Base-by-base conservation (phyloP, 2,797 vertebrate species). In the Molossus alvarezi region DNA sequence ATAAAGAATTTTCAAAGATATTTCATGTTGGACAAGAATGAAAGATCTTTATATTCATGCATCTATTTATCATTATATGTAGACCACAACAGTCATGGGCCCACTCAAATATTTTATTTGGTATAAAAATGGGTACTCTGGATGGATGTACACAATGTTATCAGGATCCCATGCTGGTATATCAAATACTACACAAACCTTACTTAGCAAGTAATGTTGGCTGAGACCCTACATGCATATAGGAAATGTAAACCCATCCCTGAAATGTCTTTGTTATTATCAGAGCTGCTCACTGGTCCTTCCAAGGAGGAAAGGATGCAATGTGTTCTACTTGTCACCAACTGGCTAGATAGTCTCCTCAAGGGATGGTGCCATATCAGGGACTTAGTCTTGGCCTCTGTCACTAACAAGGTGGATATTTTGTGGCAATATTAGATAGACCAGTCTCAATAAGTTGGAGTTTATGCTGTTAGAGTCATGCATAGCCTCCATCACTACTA, bases 11-110 rank as follows among this genome's bases (percentile, higher is more conserved):
- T 71, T 90, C 65, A 71, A 15, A 91, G 6, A n/a, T 87, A 4
- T 48, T 41, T 91, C 15, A 2, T 41, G 9, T 48, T 72, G 10
- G 60, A 5, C 17, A 29, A 80, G 7, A 37, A 92, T 88, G 62
- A 57, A 69, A 95, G 58, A 55, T 9, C 25, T 55, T 62, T 67
- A 53, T 75, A 82, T 23, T 15, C 5, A 6, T 23, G 4, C 9
- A 77, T 76, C 17, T 45, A 23, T 86, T 91, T 91, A 55, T 75
- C 55, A 87, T 82, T 64, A 73, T 18, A 82, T 69, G 21, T 33
- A 27, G 18, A 51, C 7, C 41, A 94, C 13, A 21, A 18, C 2
- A 57, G 18, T 37, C 20, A 89, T 15, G 5, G n/a, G 41, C 3
- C 18, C 57, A 72, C 67, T 93, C n/a, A 48, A 12, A 55, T 3